Percentiles rank a stretch among this genome's conserved stretches.
Conservation (phyloP, 2,888 invertebrate genomes). For the Dioctria linearis region DNA sequence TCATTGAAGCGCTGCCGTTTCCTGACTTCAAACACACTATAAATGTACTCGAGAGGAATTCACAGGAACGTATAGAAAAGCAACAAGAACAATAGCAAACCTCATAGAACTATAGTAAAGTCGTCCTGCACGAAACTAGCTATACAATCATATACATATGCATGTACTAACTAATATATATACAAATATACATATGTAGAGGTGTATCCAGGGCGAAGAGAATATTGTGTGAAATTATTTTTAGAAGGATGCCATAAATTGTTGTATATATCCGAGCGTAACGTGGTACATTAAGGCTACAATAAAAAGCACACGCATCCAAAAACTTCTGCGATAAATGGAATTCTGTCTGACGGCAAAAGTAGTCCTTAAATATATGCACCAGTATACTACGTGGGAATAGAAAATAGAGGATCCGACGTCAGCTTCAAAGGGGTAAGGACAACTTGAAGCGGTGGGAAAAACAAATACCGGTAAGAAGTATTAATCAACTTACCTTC, state of each 20-base stretch:
- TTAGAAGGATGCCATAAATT: slow-evolving; percentile 45
- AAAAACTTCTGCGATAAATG: slow-evolving; percentile 37
- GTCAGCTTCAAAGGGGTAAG: neutral
- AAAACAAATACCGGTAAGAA: slow-evolving; percentile 46
- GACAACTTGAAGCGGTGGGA: slow-evolving; percentile 17
- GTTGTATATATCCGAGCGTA: slow-evolving; percentile 18
- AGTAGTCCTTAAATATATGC: slow-evolving; percentile 40
- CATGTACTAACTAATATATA: no score
- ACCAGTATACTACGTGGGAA: neutral
- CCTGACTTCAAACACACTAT: slow-evolving; percentile 31
- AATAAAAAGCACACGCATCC: slow-evolving; percentile 4
- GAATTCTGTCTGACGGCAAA: slow-evolving; percentile 37
- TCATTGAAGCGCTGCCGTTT: slow-evolving; percentile 26
- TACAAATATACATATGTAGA: no score
- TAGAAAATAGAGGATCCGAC: neutral
- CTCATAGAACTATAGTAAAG: neutral
- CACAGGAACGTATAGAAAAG: slow-evolving; percentile 14
- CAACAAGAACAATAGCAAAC: neutral
- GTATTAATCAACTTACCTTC: slow-evolving; percentile 41
- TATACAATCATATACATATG: neutral
- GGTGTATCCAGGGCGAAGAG: neutral
- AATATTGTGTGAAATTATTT: slow-evolving; percentile 36
- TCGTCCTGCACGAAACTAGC: neutral
- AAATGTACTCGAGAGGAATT: slow-evolving; percentile 41
- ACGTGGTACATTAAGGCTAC: slow-evolving; percentile 19